phyloP scores from a whole-genome alignment of 1,140 invertebrate genomes.

The Rhagoletis zephyria region DNA sequence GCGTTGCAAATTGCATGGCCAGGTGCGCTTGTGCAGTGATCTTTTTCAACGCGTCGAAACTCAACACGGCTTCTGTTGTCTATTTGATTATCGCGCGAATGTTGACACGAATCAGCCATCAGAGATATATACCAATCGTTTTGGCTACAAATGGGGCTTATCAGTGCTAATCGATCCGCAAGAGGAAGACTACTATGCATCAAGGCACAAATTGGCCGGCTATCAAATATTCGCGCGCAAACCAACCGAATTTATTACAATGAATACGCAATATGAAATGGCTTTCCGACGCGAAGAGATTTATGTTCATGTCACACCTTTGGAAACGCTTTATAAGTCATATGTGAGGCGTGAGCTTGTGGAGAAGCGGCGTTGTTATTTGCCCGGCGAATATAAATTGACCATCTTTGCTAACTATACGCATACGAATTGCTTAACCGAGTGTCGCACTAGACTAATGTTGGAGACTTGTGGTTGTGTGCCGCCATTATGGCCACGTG shows the following conservation, averaged over 20 bases:
- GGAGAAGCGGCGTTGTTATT: conserved; percentile 75
- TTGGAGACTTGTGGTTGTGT: conserved; percentile 76
- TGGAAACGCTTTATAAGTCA: conserved; percentile 52
- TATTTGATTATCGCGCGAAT: conserved; percentile 76
- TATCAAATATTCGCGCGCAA: conserved; percentile 74
- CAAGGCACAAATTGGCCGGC: conserved; percentile 52
- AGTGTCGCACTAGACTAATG: conserved; percentile 74
- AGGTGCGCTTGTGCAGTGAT: conserved; percentile 73
- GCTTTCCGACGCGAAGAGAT: conserved; percentile 56
- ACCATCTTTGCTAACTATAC: conserved; percentile 74
- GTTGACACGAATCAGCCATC: conserved; percentile 15
- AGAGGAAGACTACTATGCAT: conserved; percentile 72
- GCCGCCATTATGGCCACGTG: conserved; percentile 75
- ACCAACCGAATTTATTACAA: conserved; percentile 75
- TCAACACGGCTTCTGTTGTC: conserved; percentile 77
- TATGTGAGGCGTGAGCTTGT: conserved; percentile 48
- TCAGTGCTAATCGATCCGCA: conserved; percentile 74
- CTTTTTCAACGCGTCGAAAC: conserved; percentile 76
- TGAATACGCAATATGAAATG: conserved; percentile 69
- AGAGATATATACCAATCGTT: conserved; percentile 66
- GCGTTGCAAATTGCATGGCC: conserved; percentile 79
- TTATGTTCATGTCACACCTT: conserved; percentile 60
- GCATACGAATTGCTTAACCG: conserved; percentile 77
- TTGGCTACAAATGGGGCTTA: conserved; percentile 77
- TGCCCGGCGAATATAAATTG: conserved; percentile 74